Evolutionary conservation across 2,888 invertebrate species (phyloP).

Genomic region (Sycophila texana): DNA sequence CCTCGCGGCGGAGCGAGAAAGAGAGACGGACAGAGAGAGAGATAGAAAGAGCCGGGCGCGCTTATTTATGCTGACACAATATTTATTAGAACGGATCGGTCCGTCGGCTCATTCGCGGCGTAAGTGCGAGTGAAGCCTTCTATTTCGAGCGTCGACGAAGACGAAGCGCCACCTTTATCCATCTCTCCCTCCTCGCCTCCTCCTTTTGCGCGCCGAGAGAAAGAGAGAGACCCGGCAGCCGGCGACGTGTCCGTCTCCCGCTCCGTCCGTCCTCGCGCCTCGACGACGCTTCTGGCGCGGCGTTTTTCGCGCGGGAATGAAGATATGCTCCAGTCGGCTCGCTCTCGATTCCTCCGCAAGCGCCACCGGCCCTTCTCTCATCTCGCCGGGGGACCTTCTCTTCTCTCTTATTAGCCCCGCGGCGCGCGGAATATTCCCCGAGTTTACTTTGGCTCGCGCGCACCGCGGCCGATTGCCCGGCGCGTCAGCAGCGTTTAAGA

Average conservation of each 20-base stretch:
- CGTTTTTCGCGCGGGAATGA: constrained; percentile 4
- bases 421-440: constrained; percentile 25
- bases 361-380: constrained; percentile 19
- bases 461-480: neutral
- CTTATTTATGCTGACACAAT: constrained; percentile 76
- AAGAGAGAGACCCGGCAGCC: neutral
- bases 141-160: constrained; percentile 53
- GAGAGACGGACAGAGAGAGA: constrained; percentile 53
- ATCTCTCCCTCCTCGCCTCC: constrained; percentile 40
- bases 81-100: constrained; percentile 76
- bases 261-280: constrained; percentile 13
- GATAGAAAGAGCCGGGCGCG: constrained; percentile 58
- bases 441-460: constrained; percentile 49
- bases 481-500: constrained; percentile 44
- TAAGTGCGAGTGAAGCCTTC: constrained; percentile 47
- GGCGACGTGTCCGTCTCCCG: neutral
- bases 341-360: constrained; percentile 44
- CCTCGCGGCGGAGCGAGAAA: constrained; percentile 6
- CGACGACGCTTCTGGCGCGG: no score
- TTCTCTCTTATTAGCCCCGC: constrained; percentile 29
- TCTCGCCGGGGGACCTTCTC: neutral
- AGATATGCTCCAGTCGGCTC: constrained; percentile 26
- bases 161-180: constrained; percentile 57
- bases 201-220: neutral
- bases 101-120: constrained; percentile 54